Conservation (phyloP, 2,888 invertebrate species). For the Oscheius sp. region DNA sequence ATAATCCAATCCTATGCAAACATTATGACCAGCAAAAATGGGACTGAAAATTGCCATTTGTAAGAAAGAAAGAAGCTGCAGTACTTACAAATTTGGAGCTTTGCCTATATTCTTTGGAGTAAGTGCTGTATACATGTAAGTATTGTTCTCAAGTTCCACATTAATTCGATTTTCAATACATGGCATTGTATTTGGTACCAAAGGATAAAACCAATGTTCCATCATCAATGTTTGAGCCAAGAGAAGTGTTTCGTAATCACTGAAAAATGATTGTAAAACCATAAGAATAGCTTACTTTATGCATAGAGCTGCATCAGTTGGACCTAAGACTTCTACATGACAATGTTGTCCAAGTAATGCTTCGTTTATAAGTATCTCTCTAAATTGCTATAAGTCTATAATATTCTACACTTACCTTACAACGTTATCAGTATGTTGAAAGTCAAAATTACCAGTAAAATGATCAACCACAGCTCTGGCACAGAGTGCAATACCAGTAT, state of each 20-base stretch:
- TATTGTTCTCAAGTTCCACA: constrained; percentile 11
- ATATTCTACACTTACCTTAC: constrained; percentile 43
- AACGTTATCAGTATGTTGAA: constrained; percentile 62
- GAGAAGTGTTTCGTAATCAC: constrained; percentile 54
- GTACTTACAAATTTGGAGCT: constrained; percentile 28
- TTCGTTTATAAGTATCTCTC: constrained; percentile 66
- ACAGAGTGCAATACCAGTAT: constrained; percentile 64
- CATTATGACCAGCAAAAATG: constrained; percentile 34
- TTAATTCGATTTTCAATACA: background rate
- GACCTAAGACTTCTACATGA: constrained; percentile 61
- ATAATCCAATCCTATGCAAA: constrained; percentile 36
- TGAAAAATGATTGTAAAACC: constrained; percentile 34
- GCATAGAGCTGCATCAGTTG: constrained; percentile 38
- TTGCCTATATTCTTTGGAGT: background rate
- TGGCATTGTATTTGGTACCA: constrained; percentile 47
- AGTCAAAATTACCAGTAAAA: constrained; percentile 70
- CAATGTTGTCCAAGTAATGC: constrained; percentile 65
- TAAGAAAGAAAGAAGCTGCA: too few species aligned
- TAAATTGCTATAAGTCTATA: constrained; percentile 4
- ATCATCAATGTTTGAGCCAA: constrained; percentile 48
- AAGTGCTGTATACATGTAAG: background rate
- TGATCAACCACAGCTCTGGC: constrained; percentile 57
- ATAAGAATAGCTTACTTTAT: background rate
- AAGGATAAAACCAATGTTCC: constrained; percentile 59
- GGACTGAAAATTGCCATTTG: too few species aligned